A percentile compares a stretch with the other conserved stretches of the same genome.
Conservation (phyloP, 64 coral and sea anemone genomes). For the Actinia tenebrosa region DNA sequence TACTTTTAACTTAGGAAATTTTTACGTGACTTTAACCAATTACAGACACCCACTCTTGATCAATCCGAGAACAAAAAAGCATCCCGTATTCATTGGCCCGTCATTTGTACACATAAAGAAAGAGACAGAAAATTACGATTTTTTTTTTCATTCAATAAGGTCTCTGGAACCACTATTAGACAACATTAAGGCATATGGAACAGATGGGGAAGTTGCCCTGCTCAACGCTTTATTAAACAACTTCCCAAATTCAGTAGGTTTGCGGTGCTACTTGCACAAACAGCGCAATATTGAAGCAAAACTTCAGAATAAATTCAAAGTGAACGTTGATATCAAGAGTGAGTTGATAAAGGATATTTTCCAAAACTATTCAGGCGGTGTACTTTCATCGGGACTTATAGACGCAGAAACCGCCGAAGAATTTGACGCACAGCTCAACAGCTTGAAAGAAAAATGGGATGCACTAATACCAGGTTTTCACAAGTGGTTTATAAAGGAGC, state of each 20-base stretch:
- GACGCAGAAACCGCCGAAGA: constrained; percentile 1
- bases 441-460: constrained; percentile 30
- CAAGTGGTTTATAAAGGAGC: constrained; percentile 28
- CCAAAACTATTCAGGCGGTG: background rate
- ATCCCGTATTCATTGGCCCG: constrained; percentile 43
- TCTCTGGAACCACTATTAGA: constrained; percentile 25
- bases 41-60: constrained; percentile 43
- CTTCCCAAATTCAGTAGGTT: constrained; percentile 2
- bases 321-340: background rate
- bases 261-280: constrained; percentile 34
- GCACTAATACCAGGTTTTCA: constrained; percentile 21
- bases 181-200: constrained; percentile 22
- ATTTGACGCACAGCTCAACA: constrained; percentile 16
- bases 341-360: constrained; percentile 22
- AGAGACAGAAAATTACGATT: constrained; percentile 24
- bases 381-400: constrained; percentile 6
- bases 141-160: constrained; percentile 36
- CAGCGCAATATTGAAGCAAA: constrained; percentile 32
- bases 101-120: constrained; percentile 38
- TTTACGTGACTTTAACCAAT: constrained; percentile 51
- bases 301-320: constrained; percentile 17
- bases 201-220: constrained; percentile 37
- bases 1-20: constrained; percentile 48
- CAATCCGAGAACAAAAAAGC: constrained; percentile 22
- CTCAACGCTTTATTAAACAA: constrained; percentile 20